These are phyloP conservation scores for Phainopepla nitens DNA, from an alignment of 2,113 vertebrate genomes.

Conservation along the genomic window DNA sequence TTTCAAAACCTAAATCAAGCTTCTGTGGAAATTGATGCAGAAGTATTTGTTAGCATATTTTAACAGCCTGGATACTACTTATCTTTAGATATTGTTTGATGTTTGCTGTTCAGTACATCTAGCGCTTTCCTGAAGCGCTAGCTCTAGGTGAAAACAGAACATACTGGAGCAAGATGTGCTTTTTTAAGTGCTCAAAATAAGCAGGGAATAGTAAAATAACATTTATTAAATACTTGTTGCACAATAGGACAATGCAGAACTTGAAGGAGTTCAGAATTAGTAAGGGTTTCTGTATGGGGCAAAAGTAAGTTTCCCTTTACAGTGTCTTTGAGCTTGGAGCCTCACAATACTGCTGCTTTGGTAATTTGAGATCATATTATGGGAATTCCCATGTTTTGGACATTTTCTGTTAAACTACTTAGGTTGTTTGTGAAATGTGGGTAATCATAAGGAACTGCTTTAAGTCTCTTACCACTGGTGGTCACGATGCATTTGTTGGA, in stretches of 20 bases:
- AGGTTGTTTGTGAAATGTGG: background rate
- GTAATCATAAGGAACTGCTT: accelerated
- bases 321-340: background rate
- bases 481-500: background rate
- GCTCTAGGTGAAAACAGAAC: background rate
- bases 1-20: background rate
- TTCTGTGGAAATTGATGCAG: background rate
- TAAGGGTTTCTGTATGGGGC: background rate
- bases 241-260: background rate
- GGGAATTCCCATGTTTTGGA: background rate
- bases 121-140: background rate
- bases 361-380: background rate
- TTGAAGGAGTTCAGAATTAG: background rate
- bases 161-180: accelerated
- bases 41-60: background rate
- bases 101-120: background rate
- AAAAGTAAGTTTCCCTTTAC: background rate
- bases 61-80: background rate
- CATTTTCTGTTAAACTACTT: background rate
- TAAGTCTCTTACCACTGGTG: background rate
- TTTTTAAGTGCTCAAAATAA: background rate
- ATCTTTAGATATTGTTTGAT: background rate
- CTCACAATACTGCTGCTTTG: background rate
- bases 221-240: background rate
- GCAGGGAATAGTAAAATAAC: background rate